phyloP scores from a whole-genome alignment of 2,113 vertebrate genomes.

The Neopipo cinnamomea region DNA sequence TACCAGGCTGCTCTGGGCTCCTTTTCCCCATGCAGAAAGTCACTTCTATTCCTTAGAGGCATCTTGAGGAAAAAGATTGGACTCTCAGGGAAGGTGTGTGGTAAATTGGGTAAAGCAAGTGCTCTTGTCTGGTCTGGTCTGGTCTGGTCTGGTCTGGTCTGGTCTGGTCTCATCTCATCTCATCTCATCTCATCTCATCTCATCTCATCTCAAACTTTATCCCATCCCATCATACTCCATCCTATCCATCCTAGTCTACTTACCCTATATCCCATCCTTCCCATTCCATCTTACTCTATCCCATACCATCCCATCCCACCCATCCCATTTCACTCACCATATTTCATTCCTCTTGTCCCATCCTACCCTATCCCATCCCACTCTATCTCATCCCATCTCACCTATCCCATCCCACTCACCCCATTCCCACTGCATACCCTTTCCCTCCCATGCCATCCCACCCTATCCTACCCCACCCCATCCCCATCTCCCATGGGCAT shows the following conservation, averaged over 20 bases:
- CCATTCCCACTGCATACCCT: neutral
- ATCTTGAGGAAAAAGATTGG: neutral
- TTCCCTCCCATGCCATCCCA: neutral
- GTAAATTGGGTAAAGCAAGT: neutral
- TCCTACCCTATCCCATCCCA: neutral
- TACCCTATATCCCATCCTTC: neutral
- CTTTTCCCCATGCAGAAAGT: neutral
- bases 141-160: neutral
- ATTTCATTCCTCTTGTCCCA: neutral
- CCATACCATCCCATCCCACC: neutral
- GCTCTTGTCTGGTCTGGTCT: neutral
- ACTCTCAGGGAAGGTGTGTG: neutral
- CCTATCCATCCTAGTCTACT: neutral
- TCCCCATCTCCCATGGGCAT: neutral
- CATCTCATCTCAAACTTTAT: neutral
- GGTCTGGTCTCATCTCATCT: neutral
- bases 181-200: neutral
- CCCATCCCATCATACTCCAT: neutral
- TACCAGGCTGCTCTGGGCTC: neutral
- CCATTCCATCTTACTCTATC: neutral
- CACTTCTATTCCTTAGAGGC: neutral
- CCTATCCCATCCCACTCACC: neutral
- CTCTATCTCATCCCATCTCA: neutral
- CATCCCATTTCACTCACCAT: neutral
- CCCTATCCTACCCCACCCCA: too few species aligned